These are phyloP conservation scores for Lepetodrilus schrolli DNA, from an alignment of 2,888 invertebrate genomes.

Conservation along the genomic window DNA sequence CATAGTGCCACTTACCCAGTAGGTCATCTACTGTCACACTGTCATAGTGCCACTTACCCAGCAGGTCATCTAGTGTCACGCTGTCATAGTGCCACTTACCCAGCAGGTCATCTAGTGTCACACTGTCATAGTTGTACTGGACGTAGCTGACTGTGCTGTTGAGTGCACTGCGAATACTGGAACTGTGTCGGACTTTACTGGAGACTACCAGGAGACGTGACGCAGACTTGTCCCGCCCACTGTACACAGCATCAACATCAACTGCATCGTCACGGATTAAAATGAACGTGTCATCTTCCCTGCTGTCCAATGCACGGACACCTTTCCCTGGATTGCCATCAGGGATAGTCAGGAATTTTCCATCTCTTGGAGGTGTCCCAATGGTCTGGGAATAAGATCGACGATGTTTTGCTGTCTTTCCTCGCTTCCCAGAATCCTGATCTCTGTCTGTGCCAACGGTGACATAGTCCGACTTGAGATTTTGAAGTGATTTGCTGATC, in stretches of 20 bases:
- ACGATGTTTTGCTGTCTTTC: conserved; percentile 18
- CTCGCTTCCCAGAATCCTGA: not conserved
- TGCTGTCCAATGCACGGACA: not conserved
- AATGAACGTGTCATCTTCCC: conserved; percentile 27
- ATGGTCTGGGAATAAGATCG: conserved; percentile 35
- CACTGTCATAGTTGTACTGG: conserved; percentile 75
- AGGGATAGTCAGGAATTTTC: not conserved
- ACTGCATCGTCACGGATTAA: conserved; percentile 34
- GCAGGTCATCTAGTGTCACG: too few relatives aligned
- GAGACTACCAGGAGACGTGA: conserved; percentile 74
- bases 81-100: conserved; percentile 68
- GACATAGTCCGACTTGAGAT: not conserved
- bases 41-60: too few relatives aligned
- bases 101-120: conserved; percentile 71
- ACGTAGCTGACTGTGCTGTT: conserved; percentile 69
- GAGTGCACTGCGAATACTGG: conserved; percentile 66
- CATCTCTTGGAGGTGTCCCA: not conserved
- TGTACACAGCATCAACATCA: conserved; percentile 33
- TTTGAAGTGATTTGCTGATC: conserved; percentile 29
- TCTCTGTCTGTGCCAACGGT: not conserved
- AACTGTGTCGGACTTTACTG: conserved; percentile 72
- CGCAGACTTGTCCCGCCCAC: conserved; percentile 29
- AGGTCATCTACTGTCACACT: too few relatives aligned
- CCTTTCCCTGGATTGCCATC: not conserved
- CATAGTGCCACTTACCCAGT: too few relatives aligned